phyloP scores from a whole-genome alignment of 2,888 invertebrate species.

The Bedellia somnulentella region DNA sequence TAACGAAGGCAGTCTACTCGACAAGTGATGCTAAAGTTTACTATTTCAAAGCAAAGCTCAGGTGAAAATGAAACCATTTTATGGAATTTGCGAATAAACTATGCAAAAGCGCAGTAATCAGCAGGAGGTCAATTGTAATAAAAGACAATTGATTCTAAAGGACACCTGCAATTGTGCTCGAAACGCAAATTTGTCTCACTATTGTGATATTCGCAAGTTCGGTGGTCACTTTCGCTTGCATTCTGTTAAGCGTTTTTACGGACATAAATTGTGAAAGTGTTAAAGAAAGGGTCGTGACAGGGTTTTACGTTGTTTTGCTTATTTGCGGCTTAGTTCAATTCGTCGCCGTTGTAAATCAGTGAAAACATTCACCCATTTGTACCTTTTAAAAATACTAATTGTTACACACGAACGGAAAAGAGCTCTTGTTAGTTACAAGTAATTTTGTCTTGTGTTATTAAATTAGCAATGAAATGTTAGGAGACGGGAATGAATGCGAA shows the following conservation, averaged over 20 bases:
- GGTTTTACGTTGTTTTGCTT: constrained; percentile 26
- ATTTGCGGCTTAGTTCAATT: constrained; percentile 26
- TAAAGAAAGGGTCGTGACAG: constrained; percentile 8
- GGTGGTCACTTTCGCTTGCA: constrained; percentile 40
- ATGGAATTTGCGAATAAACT: constrained; percentile 37
- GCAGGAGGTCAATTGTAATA: constrained; percentile 42
- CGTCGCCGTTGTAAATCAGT: constrained; percentile 43
- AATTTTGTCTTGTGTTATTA: too few relatives aligned
- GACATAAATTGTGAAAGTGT: constrained; percentile 13
- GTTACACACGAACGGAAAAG: too few relatives aligned
- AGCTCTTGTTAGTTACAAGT: too few relatives aligned
- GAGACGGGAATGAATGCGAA: too few relatives aligned
- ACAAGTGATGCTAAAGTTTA: too few relatives aligned
- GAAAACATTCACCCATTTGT: constrained; percentile 15
- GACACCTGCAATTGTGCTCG: constrained; percentile 12
- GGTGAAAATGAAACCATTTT: constrained; percentile 30
- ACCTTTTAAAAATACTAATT: too few relatives aligned
- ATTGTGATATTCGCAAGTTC: constrained; percentile 6
- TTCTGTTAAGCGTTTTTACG: constrained; percentile 24
- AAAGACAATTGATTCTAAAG: constrained; percentile 14
- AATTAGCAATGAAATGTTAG: too few relatives aligned
- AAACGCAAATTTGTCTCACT: constrained; percentile 10
- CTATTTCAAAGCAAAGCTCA: constrained; percentile 7
- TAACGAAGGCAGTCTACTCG: neutral
- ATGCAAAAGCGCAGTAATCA: constrained; percentile 37